Base-by-base conservation (phyloP, 2,797 vertebrate species). In the Crenuchus spilurus region DNA sequence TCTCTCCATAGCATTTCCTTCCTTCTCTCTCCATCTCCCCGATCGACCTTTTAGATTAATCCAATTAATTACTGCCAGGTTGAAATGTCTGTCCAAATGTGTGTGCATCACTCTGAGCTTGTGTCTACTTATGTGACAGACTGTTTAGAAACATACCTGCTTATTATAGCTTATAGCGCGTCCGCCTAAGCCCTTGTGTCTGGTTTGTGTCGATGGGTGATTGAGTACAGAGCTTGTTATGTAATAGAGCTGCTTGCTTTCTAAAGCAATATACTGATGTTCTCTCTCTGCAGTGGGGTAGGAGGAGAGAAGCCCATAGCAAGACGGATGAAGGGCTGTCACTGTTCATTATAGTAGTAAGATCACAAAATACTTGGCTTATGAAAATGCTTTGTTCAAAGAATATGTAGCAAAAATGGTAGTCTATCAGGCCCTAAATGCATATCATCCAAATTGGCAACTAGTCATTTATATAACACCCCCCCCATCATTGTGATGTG, bases 21-120 rank as follows among this genome's bases (percentile, higher is more conserved):
- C 60, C 9, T 11, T 62, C 26, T 31, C 2, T 42, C 20, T 64
- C 2, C 31, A 14, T 30, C 61, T 44, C 41, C 14, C 24, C 10
- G 39, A 63, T 46, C 7, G 41, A 64, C 61, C 41, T 46, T n/a
- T 64, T 64, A 46, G 41, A 64, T 64, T 46, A 46, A 64, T 64
- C 14, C 16, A 2, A 28, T 64, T 64, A 46, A 64, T 64, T 31
- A 31, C 61, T 46, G 41, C 16, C 16, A 3, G 61, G 39, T 30
- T 30, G 22, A n/a, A 8, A 14, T 30, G 14, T 44, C 5, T 0
- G 61, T 9, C 13, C 2, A 14, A n/a, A 18, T 9, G 22, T 44
- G 60, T 35, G 55, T 20, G 1, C 33, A 20, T 60, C 1, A 9
- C 8, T 62, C 13, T 41, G 22, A 24, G 60, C 20, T 14, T 37